These are phyloP conservation scores for Pocillopora grandis DNA, from an alignment of 92 coral and sea anemone genomes.

Conservation along the genomic window DNA sequence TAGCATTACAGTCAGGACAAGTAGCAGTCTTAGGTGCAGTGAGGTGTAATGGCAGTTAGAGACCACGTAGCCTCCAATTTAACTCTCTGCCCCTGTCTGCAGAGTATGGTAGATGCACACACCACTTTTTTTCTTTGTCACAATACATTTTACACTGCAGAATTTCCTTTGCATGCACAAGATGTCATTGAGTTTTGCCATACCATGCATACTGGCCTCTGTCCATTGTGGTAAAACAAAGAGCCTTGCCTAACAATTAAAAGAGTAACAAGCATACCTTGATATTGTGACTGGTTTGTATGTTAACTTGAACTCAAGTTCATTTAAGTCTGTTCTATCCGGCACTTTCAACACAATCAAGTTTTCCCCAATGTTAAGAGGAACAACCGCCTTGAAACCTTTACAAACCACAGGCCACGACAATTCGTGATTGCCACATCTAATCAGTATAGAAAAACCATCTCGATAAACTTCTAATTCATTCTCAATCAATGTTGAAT, in stretches of 20 bases:
- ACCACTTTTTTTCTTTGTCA: too few relatives aligned
- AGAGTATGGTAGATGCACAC: too few relatives aligned
- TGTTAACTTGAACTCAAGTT: slow-evolving; percentile 43
- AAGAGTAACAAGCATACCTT: slow-evolving; percentile 39
- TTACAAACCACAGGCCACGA: slow-evolving; percentile 72
- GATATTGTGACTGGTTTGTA: slow-evolving; percentile 52
- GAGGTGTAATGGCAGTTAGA: too few relatives aligned
- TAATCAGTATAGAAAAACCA: slow-evolving; percentile 41
- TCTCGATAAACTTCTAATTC: slow-evolving; percentile 1
- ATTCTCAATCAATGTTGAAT: background rate
- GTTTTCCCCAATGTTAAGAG: slow-evolving; percentile 70
- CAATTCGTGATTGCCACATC: slow-evolving; percentile 46
- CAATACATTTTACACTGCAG: too few relatives aligned
- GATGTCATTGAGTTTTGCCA: too few relatives aligned
- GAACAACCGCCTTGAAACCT: slow-evolving; percentile 81
- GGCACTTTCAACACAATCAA: slow-evolving; percentile 46
- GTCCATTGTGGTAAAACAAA: too few relatives aligned
- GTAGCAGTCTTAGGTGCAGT: too few relatives aligned
- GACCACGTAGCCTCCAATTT: too few relatives aligned
- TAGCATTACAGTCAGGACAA: too few relatives aligned
- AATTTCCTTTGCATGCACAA: too few relatives aligned
- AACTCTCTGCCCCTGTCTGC: too few relatives aligned
- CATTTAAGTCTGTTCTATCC: slow-evolving; percentile 14
- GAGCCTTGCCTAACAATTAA: background rate
- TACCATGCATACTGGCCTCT: too few relatives aligned